Percentiles rank a stretch among this genome's conserved stretches.
Conservation (phyloP, 2,113 vertebrate genomes). For the Rhinogobius similis region DNA sequence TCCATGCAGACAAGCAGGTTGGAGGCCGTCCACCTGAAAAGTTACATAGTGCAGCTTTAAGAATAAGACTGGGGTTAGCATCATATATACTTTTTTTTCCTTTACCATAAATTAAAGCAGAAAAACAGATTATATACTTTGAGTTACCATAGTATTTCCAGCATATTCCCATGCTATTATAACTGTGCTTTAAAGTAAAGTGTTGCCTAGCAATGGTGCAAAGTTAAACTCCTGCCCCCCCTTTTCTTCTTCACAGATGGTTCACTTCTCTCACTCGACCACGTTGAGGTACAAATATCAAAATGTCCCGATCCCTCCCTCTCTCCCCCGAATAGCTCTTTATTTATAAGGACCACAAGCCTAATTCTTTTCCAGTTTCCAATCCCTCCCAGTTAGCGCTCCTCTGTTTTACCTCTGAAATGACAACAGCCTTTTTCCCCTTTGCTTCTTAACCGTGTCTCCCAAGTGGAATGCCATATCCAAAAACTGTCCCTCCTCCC, state of each 20-base stretch:
- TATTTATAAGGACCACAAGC: constrained; percentile 48
- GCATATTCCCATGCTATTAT: neutral
- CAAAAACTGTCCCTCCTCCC: constrained; percentile 57
- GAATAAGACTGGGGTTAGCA: too few relatives aligned
- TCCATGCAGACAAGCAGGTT: too few relatives aligned
- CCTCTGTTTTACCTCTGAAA: constrained; percentile 60
- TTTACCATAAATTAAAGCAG: too few relatives aligned
- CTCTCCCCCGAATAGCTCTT: constrained; percentile 75
- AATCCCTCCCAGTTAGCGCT: constrained; percentile 61
- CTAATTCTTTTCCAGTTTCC: constrained; percentile 70
- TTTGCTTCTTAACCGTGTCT: constrained; percentile 73
- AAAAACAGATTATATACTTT: too few relatives aligned
- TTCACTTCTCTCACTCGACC: constrained; percentile 75
- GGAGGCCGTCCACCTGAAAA: too few relatives aligned
- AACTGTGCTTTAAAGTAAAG: neutral
- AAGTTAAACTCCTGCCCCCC: constrained; percentile 65
- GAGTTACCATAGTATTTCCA: neutral
- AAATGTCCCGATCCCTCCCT: constrained; percentile 67
- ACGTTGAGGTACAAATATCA: constrained; percentile 82
- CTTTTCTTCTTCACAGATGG: constrained; percentile 84
- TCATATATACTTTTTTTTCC: too few relatives aligned
- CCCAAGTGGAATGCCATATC: constrained; percentile 72
- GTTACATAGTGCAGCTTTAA: neutral
- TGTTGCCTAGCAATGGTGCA: constrained; percentile 18
- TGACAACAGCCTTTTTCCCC: constrained; percentile 51